Evolutionary conservation across 2,888 invertebrate genomes (phyloP).

Genomic region (Octonoba sinensis): DNA sequence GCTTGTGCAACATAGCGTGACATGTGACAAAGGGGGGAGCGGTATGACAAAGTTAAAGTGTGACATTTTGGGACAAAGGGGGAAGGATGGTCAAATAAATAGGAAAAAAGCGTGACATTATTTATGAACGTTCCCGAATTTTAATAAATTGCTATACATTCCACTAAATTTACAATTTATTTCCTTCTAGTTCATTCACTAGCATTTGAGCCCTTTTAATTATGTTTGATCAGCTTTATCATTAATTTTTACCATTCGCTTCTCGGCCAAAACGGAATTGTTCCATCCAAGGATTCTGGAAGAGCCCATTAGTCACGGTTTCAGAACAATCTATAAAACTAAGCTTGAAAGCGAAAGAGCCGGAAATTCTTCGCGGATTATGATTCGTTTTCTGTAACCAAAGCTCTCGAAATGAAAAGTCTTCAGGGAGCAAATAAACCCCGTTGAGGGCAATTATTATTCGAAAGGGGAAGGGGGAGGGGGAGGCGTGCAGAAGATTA

Average conservation of each 20-base stretch:
- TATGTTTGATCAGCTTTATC: neutral
- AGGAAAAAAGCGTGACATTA: too few relatives aligned
- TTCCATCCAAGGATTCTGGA: slow-evolving; percentile 1
- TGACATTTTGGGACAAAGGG: too few relatives aligned
- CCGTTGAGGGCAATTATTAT: neutral
- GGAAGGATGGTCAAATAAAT: too few relatives aligned
- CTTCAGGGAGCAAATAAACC: neutral
- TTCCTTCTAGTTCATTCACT: too few relatives aligned
- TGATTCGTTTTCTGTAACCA: neutral
- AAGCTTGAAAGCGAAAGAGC: neutral
- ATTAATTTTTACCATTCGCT: neutral
- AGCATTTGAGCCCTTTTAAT: too few relatives aligned
- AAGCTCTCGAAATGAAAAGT: slow-evolving; percentile 1
- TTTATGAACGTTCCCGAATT: too few relatives aligned
- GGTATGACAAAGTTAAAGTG: too few relatives aligned
- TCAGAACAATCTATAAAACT: neutral
- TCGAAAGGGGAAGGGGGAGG: too few relatives aligned
- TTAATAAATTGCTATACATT: too few relatives aligned
- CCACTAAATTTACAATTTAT: too few relatives aligned
- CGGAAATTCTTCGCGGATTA: slow-evolving; percentile 4
- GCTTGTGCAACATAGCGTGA: too few relatives aligned
- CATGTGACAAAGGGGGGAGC: too few relatives aligned
- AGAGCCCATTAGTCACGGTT: neutral
- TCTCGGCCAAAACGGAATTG: neutral
- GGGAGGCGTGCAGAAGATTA: neutral